Evolutionary conservation across 2,113 vertebrate genomes (phyloP).

Genomic region (Ramphastos sulfuratus): DNA sequence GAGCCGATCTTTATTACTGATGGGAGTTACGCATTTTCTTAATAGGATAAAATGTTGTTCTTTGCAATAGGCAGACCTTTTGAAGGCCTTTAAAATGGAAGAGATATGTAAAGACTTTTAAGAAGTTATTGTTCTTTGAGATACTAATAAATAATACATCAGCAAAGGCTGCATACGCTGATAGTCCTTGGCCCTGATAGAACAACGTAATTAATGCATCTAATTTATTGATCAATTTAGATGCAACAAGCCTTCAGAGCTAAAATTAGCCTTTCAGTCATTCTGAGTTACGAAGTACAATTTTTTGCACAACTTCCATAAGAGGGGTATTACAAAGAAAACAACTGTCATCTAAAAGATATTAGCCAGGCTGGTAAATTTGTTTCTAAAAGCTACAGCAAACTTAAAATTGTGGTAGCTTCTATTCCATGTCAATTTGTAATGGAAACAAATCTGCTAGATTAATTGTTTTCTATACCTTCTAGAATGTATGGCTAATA

Average conservation of each 20-base stretch:
- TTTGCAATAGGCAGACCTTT: background rate
- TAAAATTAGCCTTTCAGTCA: slow-evolving; percentile 62
- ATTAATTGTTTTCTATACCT: background rate
- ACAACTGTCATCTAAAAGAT: background rate
- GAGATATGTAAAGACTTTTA: background rate
- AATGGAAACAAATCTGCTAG: background rate
- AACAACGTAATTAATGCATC: slow-evolving; percentile 75
- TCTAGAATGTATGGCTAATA: background rate
- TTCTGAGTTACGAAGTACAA: slow-evolving; percentile 16
- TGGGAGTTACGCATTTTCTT: background rate
- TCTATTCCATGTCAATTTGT: background rate
- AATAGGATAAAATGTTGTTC: background rate
- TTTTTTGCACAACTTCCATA: slow-evolving; percentile 14
- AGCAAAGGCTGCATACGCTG: background rate
- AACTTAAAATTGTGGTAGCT: background rate
- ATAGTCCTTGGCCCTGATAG: slow-evolving; percentile 68
- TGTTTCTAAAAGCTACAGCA: background rate
- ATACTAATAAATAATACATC: slow-evolving; percentile 10
- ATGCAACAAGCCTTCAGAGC: slow-evolving; percentile 69
- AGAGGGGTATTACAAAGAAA: background rate
- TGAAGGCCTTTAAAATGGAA: background rate
- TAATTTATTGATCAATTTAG: slow-evolving; percentile 76
- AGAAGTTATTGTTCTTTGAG: background rate
- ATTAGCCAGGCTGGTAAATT: background rate
- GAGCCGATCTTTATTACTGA: background rate